Percentiles rank a stretch among this genome's conserved stretches.
phyloP scores from a whole-genome alignment of 2,797 vertebrate genomes.

The Enteromius mattozi region DNA sequence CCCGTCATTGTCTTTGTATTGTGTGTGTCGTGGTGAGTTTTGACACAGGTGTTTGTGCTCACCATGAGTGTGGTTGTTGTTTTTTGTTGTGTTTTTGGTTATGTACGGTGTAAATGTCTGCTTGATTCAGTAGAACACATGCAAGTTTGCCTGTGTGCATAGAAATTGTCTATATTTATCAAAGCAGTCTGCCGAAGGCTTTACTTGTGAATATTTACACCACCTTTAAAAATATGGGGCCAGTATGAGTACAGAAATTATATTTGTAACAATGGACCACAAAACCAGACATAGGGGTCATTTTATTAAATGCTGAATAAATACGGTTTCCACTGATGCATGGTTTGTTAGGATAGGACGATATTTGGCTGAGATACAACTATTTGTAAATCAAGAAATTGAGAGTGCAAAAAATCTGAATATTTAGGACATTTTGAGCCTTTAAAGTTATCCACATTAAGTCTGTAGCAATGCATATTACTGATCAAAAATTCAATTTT shows the following conservation, averaged over 20 bases:
- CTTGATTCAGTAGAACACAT: constrained; percentile 45
- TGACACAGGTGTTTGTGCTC: constrained; percentile 44
- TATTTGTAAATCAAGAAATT: neutral
- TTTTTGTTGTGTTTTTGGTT: constrained; percentile 22
- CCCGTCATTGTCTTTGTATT: constrained; percentile 14
- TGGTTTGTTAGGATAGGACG: neutral
- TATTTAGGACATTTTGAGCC: neutral
- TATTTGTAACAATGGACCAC: too few relatives aligned
- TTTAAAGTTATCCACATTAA: neutral
- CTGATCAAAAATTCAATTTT: neutral
- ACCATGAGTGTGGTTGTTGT: constrained; percentile 42
- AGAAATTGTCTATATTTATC: constrained; percentile 1
- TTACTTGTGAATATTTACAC: neutral
- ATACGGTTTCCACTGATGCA: neutral
- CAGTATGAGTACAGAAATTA: neutral
- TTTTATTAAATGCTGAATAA: too few relatives aligned
- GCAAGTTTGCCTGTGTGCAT: constrained; percentile 27
- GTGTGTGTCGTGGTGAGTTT: constrained; percentile 28
- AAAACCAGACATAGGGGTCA: too few relatives aligned
- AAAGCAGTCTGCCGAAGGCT: neutral
- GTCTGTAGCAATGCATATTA: neutral
- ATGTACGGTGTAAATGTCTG: neutral
- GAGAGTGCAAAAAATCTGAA: neutral
- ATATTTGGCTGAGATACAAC: too few relatives aligned
- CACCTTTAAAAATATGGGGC: neutral